Evolutionary conservation across 2,797 vertebrate genomes (phyloP), one percentile per base, ranked within the genome.

Genomic region (Chelmon rostratus): DNA sequence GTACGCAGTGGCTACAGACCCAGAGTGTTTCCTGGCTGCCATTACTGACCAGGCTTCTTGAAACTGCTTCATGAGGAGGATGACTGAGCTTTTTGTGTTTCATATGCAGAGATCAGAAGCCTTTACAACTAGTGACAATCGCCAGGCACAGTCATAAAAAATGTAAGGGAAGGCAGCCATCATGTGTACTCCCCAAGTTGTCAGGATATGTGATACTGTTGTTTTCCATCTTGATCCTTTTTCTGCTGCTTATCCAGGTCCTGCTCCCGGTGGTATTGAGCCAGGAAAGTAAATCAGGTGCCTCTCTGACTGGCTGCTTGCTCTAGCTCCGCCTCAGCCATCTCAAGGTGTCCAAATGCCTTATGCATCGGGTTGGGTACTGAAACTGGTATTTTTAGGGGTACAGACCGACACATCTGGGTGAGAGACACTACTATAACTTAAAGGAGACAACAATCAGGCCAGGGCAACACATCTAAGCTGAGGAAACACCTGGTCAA

Each of bases 21-120:
- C 64, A 78, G 42, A 84, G 68, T 79, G 64, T 82, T 87, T 84
- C 79, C 75, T 84, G 75, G 79, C 66, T 73, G 66, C 79, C 64
- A 85, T 78, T 68, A 85, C 64, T 37, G 75, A 66, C 76, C n/a
- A 69, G 44, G 53, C 70, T 58, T 54, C 61, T 67, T 68, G 63
- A 75, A 79, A 78, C 13, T 59, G 76, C 63, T 79, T 73, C 33
- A 69, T 66, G 40, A 40, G 23, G 5, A 78, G 37, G 33, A 72
- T 75, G 13, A 65, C 16, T 35, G 54, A 40, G n/a, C 18, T 52
- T 35, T 71, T 68, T 53, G 28, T 53, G 44, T 67, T 72, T 72
- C 6, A 49, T 28, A 54, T 50, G 11, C 21, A 7, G 0, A 19
- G 56, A 68, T 70, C 38, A 37, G 16, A 16, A 64, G 63, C 9